Evolutionary conservation across 2,797 vertebrate species (phyloP).

Genomic region (Morelia viridis): DNA sequence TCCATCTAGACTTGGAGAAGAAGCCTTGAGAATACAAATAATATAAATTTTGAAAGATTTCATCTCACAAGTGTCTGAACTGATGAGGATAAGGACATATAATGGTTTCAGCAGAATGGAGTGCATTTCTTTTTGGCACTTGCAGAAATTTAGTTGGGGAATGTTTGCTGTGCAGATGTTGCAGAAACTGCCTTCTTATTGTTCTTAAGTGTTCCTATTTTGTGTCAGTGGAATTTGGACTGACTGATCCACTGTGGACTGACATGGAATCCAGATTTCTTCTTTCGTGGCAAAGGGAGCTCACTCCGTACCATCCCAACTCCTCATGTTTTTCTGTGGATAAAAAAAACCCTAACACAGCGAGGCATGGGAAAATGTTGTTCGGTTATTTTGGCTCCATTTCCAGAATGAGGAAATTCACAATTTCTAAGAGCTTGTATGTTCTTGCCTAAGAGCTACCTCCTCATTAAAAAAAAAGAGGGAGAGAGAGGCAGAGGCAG

Average conservation of each 20-base stretch:
- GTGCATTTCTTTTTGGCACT: slow-evolving; percentile 31
- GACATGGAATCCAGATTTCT: slow-evolving; percentile 32
- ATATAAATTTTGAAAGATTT: slow-evolving; percentile 47
- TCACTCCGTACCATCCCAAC: slow-evolving; percentile 23
- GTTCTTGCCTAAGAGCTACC: not conserved
- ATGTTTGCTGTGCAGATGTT: slow-evolving; percentile 44
- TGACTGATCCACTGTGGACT: slow-evolving; percentile 27
- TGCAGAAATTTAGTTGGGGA: slow-evolving; percentile 25
- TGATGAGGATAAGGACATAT: not conserved
- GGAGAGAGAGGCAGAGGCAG: not conserved
- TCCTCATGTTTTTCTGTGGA: not conserved
- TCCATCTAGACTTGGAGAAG: slow-evolving; percentile 46
- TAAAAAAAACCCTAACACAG: slow-evolving; percentile 41
- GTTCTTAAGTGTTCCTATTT: slow-evolving; percentile 32
- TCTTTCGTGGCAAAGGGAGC: slow-evolving; percentile 39
- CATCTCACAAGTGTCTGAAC: slow-evolving; percentile 35
- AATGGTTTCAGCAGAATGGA: not conserved
- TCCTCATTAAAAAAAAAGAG: not conserved
- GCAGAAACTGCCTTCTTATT: slow-evolving; percentile 38
- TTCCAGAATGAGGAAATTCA: slow-evolving; percentile 35
- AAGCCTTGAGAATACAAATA: slow-evolving; percentile 35
- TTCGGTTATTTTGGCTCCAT: slow-evolving; percentile 48
- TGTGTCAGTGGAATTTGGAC: slow-evolving; percentile 39
- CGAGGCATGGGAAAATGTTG: slow-evolving; percentile 18
- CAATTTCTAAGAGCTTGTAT: slow-evolving; percentile 41